phyloP scores from a whole-genome alignment of 2,888 invertebrate genomes.

The Aleiodes testaceus region DNA sequence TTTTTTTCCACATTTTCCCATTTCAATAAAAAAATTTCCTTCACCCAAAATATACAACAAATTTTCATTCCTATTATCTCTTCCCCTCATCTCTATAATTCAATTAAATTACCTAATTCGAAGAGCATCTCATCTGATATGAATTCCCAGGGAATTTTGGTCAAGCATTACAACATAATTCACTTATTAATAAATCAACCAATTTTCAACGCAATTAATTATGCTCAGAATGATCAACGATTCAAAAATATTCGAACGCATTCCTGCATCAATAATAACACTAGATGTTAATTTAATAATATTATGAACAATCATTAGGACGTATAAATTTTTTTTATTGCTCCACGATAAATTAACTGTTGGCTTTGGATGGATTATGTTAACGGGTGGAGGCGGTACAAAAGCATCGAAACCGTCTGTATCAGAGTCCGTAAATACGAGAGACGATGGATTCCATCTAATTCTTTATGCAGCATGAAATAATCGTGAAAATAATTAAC shows the following conservation, averaged over 20 bases:
- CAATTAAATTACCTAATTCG: background rate
- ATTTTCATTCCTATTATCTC: background rate
- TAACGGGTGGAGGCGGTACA: conserved; percentile 81
- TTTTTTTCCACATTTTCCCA: background rate
- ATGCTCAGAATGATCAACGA: conserved; percentile 14
- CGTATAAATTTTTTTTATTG: conserved; percentile 57
- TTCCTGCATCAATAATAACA: conserved; percentile 1
- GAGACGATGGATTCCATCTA: conserved; percentile 79
- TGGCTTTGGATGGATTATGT: conserved; percentile 81
- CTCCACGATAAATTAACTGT: conserved; percentile 64
- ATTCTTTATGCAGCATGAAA: conserved; percentile 68
- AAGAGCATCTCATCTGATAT: conserved; percentile 16
- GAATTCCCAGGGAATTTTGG: conserved; percentile 42
- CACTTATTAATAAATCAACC: conserved; percentile 13
- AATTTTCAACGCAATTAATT: conserved; percentile 32
- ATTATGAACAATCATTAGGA: conserved; percentile 58
- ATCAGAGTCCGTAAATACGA: conserved; percentile 77
- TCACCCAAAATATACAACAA: background rate
- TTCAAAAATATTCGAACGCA: conserved; percentile 1
- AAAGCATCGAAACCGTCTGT: conserved; percentile 78
- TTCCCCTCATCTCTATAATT: background rate
- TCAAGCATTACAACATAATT: conserved; percentile 53
- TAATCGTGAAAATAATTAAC: background rate
- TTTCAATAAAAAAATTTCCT: conserved; percentile 13
- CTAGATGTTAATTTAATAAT: conserved; percentile 57